A percentile compares a stretch with the other conserved stretches of the same genome.
phyloP scores from a whole-genome alignment of 2,888 invertebrate genomes.

The Apoda limacodes region DNA sequence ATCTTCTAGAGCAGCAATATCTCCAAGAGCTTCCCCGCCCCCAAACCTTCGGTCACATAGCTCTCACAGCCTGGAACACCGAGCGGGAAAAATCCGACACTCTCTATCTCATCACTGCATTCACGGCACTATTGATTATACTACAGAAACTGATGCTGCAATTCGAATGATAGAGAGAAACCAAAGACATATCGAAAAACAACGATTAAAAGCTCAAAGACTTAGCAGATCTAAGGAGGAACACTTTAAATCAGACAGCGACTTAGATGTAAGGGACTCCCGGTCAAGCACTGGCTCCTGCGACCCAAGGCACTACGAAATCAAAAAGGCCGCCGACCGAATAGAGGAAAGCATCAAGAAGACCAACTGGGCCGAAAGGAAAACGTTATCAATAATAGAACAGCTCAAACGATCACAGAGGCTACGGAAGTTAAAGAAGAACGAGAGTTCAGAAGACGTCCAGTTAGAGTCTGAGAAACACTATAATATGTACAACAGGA shows the following conservation, averaged over 20 bases:
- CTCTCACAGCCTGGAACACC: conserved; percentile 59
- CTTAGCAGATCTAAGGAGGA: conserved; percentile 48
- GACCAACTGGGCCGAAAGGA: conserved; percentile 62
- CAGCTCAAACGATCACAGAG: conserved; percentile 57
- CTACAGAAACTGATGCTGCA: conserved; percentile 70
- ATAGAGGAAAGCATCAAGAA: conserved; percentile 62
- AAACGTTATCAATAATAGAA: conserved; percentile 58
- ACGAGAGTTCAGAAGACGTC: conserved; percentile 56
- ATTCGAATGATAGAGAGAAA: conserved; percentile 70
- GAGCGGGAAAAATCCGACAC: conserved; percentile 49
- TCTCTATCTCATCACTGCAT: conserved; percentile 61
- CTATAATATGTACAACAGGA: conserved; percentile 52
- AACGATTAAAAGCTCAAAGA: conserved; percentile 56
- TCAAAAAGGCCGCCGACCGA: conserved; percentile 49
- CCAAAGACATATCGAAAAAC: conserved; percentile 70
- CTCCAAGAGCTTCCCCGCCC: conserved; percentile 38
- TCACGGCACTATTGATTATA: conserved; percentile 61
- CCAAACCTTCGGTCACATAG: conserved; percentile 52
- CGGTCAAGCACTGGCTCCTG: conserved; percentile 26
- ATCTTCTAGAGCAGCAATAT: conserved; percentile 59
- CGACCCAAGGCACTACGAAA: conserved; percentile 41
- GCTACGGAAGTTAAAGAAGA: conserved; percentile 49
- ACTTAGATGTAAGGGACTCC: conserved; percentile 39
- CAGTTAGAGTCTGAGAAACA: conserved; percentile 60
- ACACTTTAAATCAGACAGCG: conserved; percentile 51